These are phyloP conservation scores for Dugesia japonica DNA, from an alignment of 2,888 invertebrate species.

Conservation along the genomic window DNA sequence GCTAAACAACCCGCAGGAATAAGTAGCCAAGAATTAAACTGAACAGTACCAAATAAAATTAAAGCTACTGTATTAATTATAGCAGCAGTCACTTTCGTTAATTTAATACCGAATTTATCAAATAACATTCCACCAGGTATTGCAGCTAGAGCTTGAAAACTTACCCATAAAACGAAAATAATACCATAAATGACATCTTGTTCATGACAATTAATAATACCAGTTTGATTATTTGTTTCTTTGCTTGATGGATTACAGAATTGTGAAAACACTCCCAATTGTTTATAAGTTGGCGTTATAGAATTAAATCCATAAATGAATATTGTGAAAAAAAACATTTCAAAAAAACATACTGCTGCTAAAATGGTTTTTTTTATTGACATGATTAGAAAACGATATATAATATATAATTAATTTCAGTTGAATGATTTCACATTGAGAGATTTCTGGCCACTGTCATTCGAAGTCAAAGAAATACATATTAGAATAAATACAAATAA, in stretches of 20 bases:
- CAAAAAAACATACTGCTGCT: not conserved
- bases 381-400: not conserved
- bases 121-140: not conserved
- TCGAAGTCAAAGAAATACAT: not conserved
- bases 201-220: not conserved
- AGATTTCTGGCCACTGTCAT: no score
- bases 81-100: not conserved
- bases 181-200: not conserved
- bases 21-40: not conserved
- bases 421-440: not conserved
- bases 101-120: not conserved
- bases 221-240: not conserved
- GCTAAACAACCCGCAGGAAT: not conserved
- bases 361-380: not conserved
- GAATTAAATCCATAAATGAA: not conserved
- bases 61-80: not conserved
- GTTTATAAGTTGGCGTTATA: not conserved
- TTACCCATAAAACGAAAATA: not conserved
- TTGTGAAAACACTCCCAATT: not conserved
- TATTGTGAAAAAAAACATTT: not conserved
- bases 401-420: not conserved
- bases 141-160: not conserved
- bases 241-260: not conserved
- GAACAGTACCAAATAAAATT: not conserved
- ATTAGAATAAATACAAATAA: no score